Conservation (phyloP, 23 tunicate genomes). For the Styela plicata region DNA sequence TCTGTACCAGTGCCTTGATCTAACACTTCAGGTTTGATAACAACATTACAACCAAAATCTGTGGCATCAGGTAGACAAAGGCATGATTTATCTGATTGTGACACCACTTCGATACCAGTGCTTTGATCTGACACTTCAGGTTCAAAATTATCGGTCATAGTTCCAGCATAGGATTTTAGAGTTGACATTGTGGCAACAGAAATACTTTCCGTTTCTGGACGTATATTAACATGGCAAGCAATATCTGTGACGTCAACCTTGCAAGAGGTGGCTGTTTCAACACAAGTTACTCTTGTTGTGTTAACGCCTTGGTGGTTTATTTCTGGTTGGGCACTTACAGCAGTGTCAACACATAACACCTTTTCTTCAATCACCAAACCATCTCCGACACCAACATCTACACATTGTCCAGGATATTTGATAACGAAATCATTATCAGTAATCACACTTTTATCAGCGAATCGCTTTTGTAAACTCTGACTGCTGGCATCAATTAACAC, state of each 20-base stretch:
- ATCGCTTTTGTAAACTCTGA: neutral
- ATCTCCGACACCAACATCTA: neutral
- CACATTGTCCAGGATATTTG: neutral
- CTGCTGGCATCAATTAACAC: neutral
- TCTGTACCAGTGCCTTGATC: neutral
- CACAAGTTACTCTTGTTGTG: neutral
- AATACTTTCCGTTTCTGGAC: conserved; percentile 16
- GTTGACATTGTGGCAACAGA: conserved; percentile 17
- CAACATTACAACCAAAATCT: neutral
- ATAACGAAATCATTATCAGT: neutral
- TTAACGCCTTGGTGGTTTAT: neutral
- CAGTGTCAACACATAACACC: neutral
- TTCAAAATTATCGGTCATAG: neutral
- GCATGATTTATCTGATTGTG: neutral
- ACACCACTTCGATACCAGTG: neutral
- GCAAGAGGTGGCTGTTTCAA: neutral
- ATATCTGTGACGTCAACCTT: neutral
- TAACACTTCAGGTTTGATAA: neutral
- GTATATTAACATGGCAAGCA: conserved; percentile 27
- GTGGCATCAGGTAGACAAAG: neutral
- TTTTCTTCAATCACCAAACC: neutral
- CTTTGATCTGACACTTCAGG: neutral
- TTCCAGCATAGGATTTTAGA: neutral
- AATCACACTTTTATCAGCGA: neutral
- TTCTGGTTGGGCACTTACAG: neutral